Evolutionary conservation across 2,797 vertebrate genomes (phyloP).

Genomic region (Basileuterus tristriatus): DNA sequence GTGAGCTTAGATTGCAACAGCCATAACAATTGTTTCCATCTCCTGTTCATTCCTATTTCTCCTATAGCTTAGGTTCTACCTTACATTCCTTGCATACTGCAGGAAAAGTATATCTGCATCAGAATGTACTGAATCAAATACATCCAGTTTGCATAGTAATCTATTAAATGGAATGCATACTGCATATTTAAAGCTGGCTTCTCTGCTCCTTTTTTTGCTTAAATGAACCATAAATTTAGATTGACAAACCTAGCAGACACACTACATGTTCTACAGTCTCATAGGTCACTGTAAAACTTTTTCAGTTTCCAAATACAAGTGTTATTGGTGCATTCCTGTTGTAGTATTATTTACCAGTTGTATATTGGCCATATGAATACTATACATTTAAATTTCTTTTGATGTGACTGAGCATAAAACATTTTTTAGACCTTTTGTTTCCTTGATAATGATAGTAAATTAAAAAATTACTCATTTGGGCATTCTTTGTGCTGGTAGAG

Average conservation of each 20-base stretch:
- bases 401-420: neutral
- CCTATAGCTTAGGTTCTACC: neutral
- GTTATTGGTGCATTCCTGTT: neutral
- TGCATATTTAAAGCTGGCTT: neutral
- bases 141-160: neutral
- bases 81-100: neutral
- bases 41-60: neutral
- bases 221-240: neutral
- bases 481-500: neutral
- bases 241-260: neutral
- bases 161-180: neutral
- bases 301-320: neutral
- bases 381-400: constrained; percentile 1
- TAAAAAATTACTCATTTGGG: neutral
- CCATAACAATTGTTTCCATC: neutral
- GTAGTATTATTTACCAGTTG: neutral
- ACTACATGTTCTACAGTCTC: neutral
- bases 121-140: neutral
- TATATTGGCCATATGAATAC: neutral
- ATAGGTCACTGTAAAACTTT: neutral
- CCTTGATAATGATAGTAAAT: neutral
- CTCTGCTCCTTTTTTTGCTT: neutral
- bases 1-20: neutral
- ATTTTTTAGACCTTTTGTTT: neutral
- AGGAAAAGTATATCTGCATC: neutral